phyloP scores from a whole-genome alignment of 1,140 invertebrate species.

The Tenebrio molitor region DNA sequence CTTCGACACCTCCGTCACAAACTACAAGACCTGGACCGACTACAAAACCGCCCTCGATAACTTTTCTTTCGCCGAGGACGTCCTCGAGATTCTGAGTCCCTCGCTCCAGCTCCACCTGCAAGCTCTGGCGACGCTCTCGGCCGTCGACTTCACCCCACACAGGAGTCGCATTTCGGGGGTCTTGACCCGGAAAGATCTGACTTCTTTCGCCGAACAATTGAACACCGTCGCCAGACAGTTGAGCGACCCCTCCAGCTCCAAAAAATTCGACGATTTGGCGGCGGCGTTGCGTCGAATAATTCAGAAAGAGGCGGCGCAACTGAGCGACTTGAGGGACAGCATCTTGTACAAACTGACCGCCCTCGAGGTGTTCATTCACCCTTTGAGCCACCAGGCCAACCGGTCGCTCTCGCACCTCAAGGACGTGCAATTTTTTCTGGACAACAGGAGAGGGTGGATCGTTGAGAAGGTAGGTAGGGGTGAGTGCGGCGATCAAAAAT shows the following conservation, averaged over 20 bases:
- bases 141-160: conserved; percentile 78
- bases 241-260: conserved; percentile 74
- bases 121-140: conserved; percentile 72
- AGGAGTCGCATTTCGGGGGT: conserved; percentile 74
- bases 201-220: conserved; percentile 80
- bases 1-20: conserved; percentile 65
- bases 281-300: conserved; percentile 75
- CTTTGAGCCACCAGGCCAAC: conserved; percentile 77
- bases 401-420: conserved; percentile 80
- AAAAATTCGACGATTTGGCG: conserved; percentile 76
- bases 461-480: no score
- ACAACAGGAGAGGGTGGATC: conserved; percentile 70
- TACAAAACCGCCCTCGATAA: conserved; percentile 69
- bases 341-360: conserved; percentile 82
- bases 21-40: conserved; percentile 74
- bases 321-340: conserved; percentile 78
- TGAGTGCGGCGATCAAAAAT: no score
- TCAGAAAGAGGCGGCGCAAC: conserved; percentile 73
- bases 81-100: conserved; percentile 71
- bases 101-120: conserved; percentile 73
- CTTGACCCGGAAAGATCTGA: conserved; percentile 79
- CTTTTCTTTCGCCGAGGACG: conserved; percentile 65
- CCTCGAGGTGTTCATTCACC: conserved; percentile 78
- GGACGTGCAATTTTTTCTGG: conserved; percentile 78
- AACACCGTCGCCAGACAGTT: conserved; percentile 81